Conservation (phyloP, 2,888 invertebrate species). For the Xylota sylvarum region DNA sequence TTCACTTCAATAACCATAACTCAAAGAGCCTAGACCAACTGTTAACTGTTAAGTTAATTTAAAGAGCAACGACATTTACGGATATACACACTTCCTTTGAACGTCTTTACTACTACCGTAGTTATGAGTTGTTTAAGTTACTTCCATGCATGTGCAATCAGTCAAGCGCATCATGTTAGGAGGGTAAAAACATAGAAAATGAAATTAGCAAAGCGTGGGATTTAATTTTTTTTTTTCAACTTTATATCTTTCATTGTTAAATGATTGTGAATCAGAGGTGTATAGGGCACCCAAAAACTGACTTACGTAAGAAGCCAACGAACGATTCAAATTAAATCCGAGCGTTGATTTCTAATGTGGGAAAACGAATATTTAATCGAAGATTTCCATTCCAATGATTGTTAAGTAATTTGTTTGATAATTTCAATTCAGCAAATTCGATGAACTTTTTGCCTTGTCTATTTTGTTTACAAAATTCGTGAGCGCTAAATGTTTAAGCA, state of each 20-base stretch:
- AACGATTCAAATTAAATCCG: background rate
- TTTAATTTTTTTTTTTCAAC: conserved; percentile 15
- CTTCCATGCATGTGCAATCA: conserved; percentile 25
- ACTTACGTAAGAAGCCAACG: conserved; percentile 24
- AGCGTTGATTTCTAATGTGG: conserved; percentile 23
- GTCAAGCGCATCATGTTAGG: conserved; percentile 41
- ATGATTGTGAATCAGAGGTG: conserved; percentile 15
- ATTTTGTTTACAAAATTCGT: background rate
- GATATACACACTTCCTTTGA: conserved; percentile 10
- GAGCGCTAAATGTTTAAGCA: background rate
- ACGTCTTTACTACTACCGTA: conserved; percentile 18
- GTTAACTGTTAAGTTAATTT: conserved; percentile 21
- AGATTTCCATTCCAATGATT: conserved; percentile 49
- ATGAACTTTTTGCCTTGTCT: conserved; percentile 11
- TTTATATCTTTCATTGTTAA: background rate
- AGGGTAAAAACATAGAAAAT: conserved; percentile 21
- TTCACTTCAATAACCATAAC: conserved; percentile 61
- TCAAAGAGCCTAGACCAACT: background rate
- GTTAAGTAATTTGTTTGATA: conserved; percentile 26
- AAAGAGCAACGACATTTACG: conserved; percentile 54
- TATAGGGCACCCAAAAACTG: conserved; percentile 15
- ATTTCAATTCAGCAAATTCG: conserved; percentile 27
- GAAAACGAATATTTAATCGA: conserved; percentile 25
- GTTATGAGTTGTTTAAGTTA: conserved; percentile 27
- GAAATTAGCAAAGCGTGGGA: conserved; percentile 59